phyloP scores from a whole-genome alignment of 2,797 vertebrate genomes.

The Euphonia xanthogaster region DNA sequence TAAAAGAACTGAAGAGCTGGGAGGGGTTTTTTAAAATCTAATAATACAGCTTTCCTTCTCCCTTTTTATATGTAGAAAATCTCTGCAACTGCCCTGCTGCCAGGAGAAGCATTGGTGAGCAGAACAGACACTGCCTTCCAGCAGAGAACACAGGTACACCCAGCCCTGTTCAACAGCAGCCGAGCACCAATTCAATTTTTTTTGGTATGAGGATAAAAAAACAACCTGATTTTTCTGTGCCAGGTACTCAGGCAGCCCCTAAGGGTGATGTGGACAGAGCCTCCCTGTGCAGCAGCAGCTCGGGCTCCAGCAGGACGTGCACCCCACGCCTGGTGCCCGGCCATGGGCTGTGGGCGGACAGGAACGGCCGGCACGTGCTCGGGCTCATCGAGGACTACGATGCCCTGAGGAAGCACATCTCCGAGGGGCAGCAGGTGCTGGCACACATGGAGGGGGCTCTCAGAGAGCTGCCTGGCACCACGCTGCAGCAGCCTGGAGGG shows the following conservation, averaged over 20 bases:
- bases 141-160: constrained; percentile 27
- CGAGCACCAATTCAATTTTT: background rate
- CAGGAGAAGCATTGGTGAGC: constrained; percentile 16
- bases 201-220: background rate
- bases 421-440: constrained; percentile 81
- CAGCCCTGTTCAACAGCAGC: background rate
- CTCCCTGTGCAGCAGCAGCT: constrained; percentile 76
- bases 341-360: constrained; percentile 84
- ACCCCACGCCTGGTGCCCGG: constrained; percentile 80
- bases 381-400: constrained; percentile 89
- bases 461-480: constrained; percentile 52
- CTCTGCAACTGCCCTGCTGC: background rate
- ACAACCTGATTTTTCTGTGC: accelerated
- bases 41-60: background rate
- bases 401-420: constrained; percentile 86
- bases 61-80: constrained; percentile 7
- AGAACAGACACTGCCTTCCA: background rate
- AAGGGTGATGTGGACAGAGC: constrained; percentile 51
- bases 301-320: constrained; percentile 53
- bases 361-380: constrained; percentile 83
- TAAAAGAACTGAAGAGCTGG: background rate
- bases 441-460: constrained; percentile 77
- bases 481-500: constrained; percentile 15
- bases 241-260: background rate
- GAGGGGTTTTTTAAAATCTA: background rate